Percentiles rank a stretch among this genome's conserved stretches.
Conservation (phyloP, 2,113 vertebrate genomes). For the Nansenia antarctica region DNA sequence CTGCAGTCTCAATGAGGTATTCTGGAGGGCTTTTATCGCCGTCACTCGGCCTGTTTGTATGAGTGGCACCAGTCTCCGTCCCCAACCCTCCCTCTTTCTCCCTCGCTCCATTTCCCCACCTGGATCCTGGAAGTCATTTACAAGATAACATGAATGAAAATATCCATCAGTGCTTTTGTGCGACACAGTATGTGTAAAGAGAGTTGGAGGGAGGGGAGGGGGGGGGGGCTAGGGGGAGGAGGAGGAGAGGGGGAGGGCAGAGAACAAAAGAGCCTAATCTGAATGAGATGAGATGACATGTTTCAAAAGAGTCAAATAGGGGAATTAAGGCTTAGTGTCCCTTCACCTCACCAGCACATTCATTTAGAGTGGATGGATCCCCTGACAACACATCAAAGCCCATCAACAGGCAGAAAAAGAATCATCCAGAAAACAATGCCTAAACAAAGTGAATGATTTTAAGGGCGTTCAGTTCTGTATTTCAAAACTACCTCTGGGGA, state of each 20-base stretch:
- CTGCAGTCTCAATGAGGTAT: slow-evolving; percentile 65
- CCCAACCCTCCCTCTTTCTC: slow-evolving; percentile 19
- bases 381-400: neutral
- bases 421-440: too few species aligned
- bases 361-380: slow-evolving; percentile 46
- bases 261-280: slow-evolving; percentile 2
- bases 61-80: slow-evolving; percentile 19
- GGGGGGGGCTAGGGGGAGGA: neutral
- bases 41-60: too few species aligned
- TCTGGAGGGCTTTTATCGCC: slow-evolving; percentile 52
- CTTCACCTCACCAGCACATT: slow-evolving; percentile 49
- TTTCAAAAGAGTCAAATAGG: neutral
- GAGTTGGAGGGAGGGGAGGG: slow-evolving; percentile 27
- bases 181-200: slow-evolving; percentile 30
- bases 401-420: neutral
- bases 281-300: slow-evolving; percentile 5
- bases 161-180: slow-evolving; percentile 65
- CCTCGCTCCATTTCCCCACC: slow-evolving; percentile 47
- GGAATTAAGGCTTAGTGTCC: slow-evolving; percentile 2
- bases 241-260: slow-evolving; percentile 11
- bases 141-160: slow-evolving; percentile 81
- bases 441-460: too few species aligned
- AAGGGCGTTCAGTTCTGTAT: too few species aligned
- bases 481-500: too few species aligned
- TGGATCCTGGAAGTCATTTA: slow-evolving; percentile 73